These are phyloP conservation scores for Bellardia bayeri DNA, from an alignment of 2,888 invertebrate species.

Conservation along the genomic window DNA sequence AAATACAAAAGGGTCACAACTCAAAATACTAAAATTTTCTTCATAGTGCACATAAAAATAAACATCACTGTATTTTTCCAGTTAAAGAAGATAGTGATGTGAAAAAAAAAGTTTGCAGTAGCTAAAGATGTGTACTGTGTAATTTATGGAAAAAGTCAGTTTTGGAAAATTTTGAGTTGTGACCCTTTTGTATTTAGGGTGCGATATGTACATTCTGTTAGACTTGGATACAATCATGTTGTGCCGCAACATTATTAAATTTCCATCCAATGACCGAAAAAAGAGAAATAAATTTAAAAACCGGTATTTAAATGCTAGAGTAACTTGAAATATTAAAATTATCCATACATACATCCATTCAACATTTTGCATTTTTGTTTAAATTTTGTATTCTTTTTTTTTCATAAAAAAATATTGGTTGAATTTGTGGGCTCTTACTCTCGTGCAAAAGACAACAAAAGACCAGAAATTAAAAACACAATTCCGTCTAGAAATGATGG, in stretches of 20 bases:
- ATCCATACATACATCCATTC: conserved; percentile 23
- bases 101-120: no score
- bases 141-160: no score
- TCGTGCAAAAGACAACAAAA: conserved; percentile 18
- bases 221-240: conserved; percentile 47
- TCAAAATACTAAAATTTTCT: no score
- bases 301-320: conserved; percentile 69
- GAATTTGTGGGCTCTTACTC: background rate
- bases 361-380: conserved; percentile 6
- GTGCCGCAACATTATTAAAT: conserved; percentile 72
- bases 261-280: conserved; percentile 81
- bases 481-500: conserved; percentile 15
- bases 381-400: no score
- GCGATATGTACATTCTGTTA: background rate
- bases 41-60: no score
- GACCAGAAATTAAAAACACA: conserved; percentile 18
- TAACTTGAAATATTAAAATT: conserved; percentile 39
- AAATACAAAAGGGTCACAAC: no score
- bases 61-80: no score
- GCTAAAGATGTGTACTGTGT: no score
- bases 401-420: no score
- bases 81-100: no score
- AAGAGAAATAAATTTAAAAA: conserved; percentile 64
- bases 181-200: no score
- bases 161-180: no score